A percentile compares a stretch with the other conserved stretches of the same genome.
Conservation (phyloP, 2,113 vertebrate species). For the Myiopsitta monachus region DNA sequence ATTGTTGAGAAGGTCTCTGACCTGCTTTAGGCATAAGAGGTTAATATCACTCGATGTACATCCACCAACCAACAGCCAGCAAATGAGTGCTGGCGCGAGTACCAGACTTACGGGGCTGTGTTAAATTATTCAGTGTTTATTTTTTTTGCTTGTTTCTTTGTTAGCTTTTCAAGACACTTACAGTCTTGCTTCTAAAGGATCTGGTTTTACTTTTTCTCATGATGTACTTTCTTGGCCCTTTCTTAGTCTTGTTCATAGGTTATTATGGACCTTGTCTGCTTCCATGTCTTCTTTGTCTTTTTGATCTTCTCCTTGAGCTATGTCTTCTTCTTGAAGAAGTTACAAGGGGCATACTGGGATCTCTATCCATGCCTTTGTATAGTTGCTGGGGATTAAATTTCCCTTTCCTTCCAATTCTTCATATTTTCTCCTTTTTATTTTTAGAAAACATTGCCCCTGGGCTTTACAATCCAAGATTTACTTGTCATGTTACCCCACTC, state of each 20-base stretch:
- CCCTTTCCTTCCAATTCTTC: neutral
- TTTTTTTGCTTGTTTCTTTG: neutral
- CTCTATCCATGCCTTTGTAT: neutral
- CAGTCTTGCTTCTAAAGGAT: neutral
- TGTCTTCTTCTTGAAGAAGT: neutral
- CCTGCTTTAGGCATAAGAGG: neutral
- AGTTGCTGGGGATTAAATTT: neutral
- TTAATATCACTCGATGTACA: neutral
- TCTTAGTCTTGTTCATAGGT: neutral
- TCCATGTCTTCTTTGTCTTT: neutral
- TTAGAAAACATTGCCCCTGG: neutral
- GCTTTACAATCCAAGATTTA: neutral
- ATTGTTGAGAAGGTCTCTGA: neutral
- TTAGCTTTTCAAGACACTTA: neutral
- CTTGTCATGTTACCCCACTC: neutral
- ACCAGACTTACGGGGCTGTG: neutral
- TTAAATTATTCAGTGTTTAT: neutral
- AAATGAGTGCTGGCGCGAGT: accelerated
- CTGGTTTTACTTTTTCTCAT: neutral
- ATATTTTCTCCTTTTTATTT: neutral
- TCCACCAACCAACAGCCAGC: neutral
- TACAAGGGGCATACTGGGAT: neutral
- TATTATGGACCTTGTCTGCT: neutral
- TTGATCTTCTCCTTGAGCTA: neutral
- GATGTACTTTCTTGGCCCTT: neutral